Conservation (phyloP, 2,797 vertebrate species). For the Crocidura indochinensis region DNA sequence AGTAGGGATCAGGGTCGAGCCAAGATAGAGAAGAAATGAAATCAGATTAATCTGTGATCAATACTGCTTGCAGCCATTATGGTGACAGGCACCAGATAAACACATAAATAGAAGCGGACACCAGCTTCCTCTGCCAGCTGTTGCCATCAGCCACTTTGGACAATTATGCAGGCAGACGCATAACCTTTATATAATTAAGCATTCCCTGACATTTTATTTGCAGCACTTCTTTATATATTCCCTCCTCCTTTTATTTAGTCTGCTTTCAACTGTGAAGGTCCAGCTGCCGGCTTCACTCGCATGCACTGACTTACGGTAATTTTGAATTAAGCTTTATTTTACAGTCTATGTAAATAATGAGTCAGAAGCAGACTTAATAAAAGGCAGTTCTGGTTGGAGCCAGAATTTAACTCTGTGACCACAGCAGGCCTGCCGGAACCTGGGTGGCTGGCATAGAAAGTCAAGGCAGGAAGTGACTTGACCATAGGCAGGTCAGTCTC, state of each 20-base stretch:
- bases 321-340: slow-evolving; percentile 86
- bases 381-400: slow-evolving; percentile 54
- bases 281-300: slow-evolving; percentile 79
- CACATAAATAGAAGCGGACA: slow-evolving; percentile 60
- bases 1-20: background rate
- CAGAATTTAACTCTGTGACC: slow-evolving; percentile 54
- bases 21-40: slow-evolving; percentile 62
- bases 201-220: slow-evolving; percentile 84
- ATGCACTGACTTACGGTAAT: slow-evolving; percentile 82
- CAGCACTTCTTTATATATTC: slow-evolving; percentile 72
- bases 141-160: slow-evolving; percentile 75
- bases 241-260: slow-evolving; percentile 83
- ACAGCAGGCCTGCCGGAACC: slow-evolving; percentile 47
- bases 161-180: slow-evolving; percentile 71
- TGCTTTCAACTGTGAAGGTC: slow-evolving; percentile 84
- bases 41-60: slow-evolving; percentile 78
- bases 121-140: slow-evolving; percentile 72
- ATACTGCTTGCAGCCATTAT: slow-evolving; percentile 69
- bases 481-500: background rate
- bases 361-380: slow-evolving; percentile 81
- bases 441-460: background rate
- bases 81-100: slow-evolving; percentile 79
- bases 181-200: slow-evolving; percentile 84
- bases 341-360: slow-evolving; percentile 87
- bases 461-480: background rate